Conservation (phyloP, 2,797 vertebrate genomes). For the Enteromius argenteus region DNA sequence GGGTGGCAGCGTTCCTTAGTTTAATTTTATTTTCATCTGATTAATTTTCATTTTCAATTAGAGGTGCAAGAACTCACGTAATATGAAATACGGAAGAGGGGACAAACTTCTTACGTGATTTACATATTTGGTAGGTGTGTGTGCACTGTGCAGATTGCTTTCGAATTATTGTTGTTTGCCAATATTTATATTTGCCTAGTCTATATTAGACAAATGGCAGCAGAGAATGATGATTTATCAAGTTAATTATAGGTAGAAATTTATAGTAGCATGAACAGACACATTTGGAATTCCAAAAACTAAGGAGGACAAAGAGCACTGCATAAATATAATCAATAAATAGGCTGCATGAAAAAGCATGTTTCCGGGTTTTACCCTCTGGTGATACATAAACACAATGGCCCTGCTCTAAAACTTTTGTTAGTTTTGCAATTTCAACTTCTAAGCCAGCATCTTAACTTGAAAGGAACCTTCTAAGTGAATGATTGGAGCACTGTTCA, state of each 20-base stretch:
- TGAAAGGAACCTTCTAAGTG: not conserved
- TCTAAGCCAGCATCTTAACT: not conserved
- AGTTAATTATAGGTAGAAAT: constrained; percentile 27
- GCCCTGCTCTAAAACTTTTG: not conserved
- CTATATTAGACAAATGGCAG: constrained; percentile 22
- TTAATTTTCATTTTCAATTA: constrained; percentile 71
- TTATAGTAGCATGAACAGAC: constrained; percentile 14
- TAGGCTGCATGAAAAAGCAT: constrained; percentile 56
- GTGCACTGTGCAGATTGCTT: constrained; percentile 15
- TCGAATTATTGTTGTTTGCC: constrained; percentile 24
- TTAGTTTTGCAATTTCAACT: not conserved
- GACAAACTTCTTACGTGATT: constrained; percentile 48
- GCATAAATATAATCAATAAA: constrained; percentile 64
- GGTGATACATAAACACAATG: constrained; percentile 65
- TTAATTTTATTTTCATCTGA: constrained; percentile 66
- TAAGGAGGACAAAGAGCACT: constrained; percentile 52
- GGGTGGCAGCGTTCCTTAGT: constrained; percentile 58
- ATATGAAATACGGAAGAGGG: constrained; percentile 39
- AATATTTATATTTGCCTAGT: constrained; percentile 28
- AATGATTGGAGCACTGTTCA: not conserved
- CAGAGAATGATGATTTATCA: constrained; percentile 25
- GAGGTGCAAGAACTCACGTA: constrained; percentile 38
- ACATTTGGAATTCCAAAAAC: constrained; percentile 48
- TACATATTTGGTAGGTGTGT: constrained; percentile 54
- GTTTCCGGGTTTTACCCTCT: constrained; percentile 59